Evolutionary conservation across 1,140 invertebrate genomes (phyloP).

Genomic region (Lordiphosa clarofinis): DNA sequence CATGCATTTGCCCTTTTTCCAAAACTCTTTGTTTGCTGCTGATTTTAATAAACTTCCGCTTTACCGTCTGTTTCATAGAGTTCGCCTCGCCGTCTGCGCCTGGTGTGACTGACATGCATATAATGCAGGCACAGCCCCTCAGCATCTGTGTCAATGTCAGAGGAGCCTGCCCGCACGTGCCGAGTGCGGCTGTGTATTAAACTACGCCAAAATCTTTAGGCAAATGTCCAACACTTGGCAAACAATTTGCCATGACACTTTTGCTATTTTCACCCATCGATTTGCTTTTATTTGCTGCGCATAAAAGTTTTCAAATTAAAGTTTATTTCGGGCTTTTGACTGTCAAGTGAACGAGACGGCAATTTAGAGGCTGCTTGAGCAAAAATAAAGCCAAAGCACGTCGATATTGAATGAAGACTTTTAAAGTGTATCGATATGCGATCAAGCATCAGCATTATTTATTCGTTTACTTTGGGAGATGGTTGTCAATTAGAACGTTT

Average conservation of each 20-base stretch:
- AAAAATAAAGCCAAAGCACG: conserved; percentile 12
- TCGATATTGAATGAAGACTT: conserved; percentile 14
- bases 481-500: conserved; percentile 30
- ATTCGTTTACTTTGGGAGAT: not conserved
- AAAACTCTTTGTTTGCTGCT: conserved; percentile 42
- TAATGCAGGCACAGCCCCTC: conserved; percentile 36
- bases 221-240: conserved; percentile 63
- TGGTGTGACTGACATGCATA: conserved; percentile 44
- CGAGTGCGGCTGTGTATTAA: conserved; percentile 45
- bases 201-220: conserved; percentile 52
- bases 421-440: not conserved
- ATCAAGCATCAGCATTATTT: too few relatives aligned
- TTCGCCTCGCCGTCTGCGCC: conserved; percentile 26
- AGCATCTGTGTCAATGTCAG: conserved; percentile 74
- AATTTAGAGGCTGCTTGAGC: conserved; percentile 32
- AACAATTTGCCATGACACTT: conserved; percentile 61
- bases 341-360: conserved; percentile 44
- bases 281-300: conserved; percentile 45
- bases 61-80: conserved; percentile 60
- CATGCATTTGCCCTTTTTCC: conserved; percentile 15
- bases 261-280: conserved; percentile 48
- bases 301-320: conserved; percentile 72
- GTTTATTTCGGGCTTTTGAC: conserved; percentile 49
- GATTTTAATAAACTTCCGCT: conserved; percentile 74
- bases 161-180: conserved; percentile 47